Evolutionary conservation across 2,888 invertebrate species (phyloP).

Genomic region (Oscheius onirici): DNA sequence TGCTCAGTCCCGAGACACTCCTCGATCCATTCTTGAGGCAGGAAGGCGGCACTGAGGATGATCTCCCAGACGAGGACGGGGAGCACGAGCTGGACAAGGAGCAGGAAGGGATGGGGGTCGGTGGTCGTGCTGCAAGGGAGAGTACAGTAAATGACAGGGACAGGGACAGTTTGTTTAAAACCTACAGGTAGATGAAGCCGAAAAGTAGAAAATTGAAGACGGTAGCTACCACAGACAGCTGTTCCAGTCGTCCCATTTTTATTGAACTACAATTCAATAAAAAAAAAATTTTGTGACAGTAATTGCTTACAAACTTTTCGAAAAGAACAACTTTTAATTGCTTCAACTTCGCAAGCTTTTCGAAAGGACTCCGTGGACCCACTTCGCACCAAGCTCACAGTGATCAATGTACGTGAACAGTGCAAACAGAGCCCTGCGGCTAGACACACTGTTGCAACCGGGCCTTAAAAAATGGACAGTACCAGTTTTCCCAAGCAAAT

Average conservation of each 20-base stretch:
- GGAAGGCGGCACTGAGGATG: conserved; percentile 7
- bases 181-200: conserved; percentile 1
- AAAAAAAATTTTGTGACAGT: too few species aligned
- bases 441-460: too few species aligned
- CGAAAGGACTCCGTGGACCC: too few species aligned
- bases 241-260: not conserved
- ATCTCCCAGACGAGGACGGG: conserved; percentile 14
- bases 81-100: not conserved
- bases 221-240: not conserved
- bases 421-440: too few species aligned
- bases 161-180: not conserved
- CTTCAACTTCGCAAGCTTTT: too few species aligned
- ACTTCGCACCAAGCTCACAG: too few species aligned
- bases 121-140: not conserved
- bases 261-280: too few species aligned
- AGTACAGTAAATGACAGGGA: not conserved
- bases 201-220: conserved; percentile 8
- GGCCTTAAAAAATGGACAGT: too few species aligned
- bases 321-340: too few species aligned
- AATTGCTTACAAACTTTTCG: too few species aligned
- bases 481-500: too few species aligned
- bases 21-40: conserved; percentile 6
- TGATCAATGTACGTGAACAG: too few species aligned
- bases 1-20: not conserved
- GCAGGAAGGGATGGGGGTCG: not conserved